phyloP scores from a whole-genome alignment of 2,888 invertebrate genomes.

The Strigamia transsilvanica region DNA sequence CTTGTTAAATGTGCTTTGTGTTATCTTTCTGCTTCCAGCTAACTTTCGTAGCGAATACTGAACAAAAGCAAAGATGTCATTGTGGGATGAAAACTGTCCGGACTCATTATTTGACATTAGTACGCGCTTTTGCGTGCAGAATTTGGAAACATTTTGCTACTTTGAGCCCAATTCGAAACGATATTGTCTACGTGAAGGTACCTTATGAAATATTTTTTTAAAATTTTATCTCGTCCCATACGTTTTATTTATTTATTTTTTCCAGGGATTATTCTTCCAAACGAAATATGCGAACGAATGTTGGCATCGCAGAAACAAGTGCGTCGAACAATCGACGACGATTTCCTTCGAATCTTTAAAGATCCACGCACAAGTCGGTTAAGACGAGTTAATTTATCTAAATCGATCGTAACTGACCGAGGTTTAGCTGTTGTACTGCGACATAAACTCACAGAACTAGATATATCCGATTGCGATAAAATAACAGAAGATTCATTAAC shows the following conservation, averaged over 20 bases:
- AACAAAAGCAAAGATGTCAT: neutral
- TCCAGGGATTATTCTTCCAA: conserved; percentile 70
- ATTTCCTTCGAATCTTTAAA: conserved; percentile 76
- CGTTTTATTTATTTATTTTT: no score
- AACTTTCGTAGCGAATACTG: neutral
- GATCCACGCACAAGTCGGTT: conserved; percentile 75
- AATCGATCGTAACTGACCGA: conserved; percentile 76
- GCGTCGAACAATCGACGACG: conserved; percentile 71
- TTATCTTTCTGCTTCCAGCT: neutral
- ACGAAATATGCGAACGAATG: conserved; percentile 77
- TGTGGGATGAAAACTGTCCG: conserved; percentile 64
- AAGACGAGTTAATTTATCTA: conserved; percentile 74
- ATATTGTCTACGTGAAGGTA: conserved; percentile 68
- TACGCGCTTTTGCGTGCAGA: conserved; percentile 69
- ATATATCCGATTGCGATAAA: conserved; percentile 77
- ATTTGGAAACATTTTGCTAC: conserved; percentile 72
- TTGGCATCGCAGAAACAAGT: conserved; percentile 64
- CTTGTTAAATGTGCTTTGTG: neutral
- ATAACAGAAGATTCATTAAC: conserved; percentile 73
- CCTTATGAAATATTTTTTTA: no score
- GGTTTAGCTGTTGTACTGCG: conserved; percentile 75
- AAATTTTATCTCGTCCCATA: no score
- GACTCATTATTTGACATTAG: conserved; percentile 70
- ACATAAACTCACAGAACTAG: conserved; percentile 78
- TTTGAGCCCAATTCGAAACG: conserved; percentile 66